Evolutionary conservation across 2,797 vertebrate genomes (phyloP), one percentile per base, ranked within the genome.

Genomic region (Spondyliosoma cantharus): DNA sequence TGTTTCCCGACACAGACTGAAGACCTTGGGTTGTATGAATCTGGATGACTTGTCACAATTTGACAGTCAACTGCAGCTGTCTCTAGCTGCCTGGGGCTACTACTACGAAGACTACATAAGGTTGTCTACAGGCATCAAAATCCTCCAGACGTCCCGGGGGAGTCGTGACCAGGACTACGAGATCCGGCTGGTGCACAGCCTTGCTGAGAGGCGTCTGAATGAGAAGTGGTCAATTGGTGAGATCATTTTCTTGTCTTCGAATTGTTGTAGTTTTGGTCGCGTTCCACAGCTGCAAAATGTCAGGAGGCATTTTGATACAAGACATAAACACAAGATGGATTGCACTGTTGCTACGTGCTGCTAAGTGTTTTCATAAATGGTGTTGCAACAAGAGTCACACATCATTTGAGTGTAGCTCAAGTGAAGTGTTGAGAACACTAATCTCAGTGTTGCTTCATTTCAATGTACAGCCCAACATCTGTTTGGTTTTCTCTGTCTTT

Each of bases 171-270:
- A 94, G 84, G 95, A 95, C 84, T 96, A 95, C 94, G 95, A 96
- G 88, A 93, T 95, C 77, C 93, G 93, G 86, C 93, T 96, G 85
- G 95, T 95, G 46, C 93, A 94, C 88, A 95, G 93, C 89, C 95
- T 96, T 67, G 93, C 95, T 65, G 91, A 94, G 83, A 93, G 95
- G 87, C 94, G 93, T 78, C 93, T 96, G 91, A 95, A 95, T 95
- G 95, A 96, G 82, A 96, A 95, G 96, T 96, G 95, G 96, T 95
- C 95, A 57, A 60, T 95, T 77, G 95, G 96, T 96, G 85, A 93
- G 95, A 78, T 58, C 0, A 5, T 78, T 71, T 77, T 64, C 17
- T 37, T 63, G 6, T 19, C 6, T 57, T 71, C 5, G 17, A 76
- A 45, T 8, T 16, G 8, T n/a, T 76, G 70, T 32, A 19, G 9